A percentile compares a stretch with the other conserved stretches of the same genome.
Evolutionary conservation across 2,797 vertebrate species (phyloP).

Genomic region (Alfaro cultratus): DNA sequence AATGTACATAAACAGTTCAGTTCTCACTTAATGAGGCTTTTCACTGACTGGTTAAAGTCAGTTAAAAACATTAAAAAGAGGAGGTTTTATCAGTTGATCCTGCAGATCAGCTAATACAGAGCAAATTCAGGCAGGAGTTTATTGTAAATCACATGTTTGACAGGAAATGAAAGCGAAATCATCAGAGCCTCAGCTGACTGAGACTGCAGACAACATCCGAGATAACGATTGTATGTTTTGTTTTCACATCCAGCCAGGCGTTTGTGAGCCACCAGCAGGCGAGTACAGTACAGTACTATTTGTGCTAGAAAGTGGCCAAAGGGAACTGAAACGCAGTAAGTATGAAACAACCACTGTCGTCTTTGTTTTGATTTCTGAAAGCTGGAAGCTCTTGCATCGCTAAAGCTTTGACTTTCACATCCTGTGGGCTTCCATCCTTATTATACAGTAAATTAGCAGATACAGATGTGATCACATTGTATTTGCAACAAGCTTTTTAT

Average conservation of each 20-base stretch:
- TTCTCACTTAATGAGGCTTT: background rate
- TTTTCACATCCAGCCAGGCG: background rate
- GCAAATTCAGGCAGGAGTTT: background rate
- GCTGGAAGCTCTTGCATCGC: background rate
- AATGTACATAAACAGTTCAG: background rate
- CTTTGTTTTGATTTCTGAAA: background rate
- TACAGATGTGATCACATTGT: no score
- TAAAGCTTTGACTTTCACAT: background rate
- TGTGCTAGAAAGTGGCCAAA: background rate
- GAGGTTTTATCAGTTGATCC: background rate
- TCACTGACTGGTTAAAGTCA: background rate
- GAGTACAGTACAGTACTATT: background rate
- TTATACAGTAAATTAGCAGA: background rate
- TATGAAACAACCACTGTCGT: no score
- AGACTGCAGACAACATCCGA: background rate
- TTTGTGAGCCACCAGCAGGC: background rate
- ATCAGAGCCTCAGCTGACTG: background rate
- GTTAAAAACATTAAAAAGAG: background rate
- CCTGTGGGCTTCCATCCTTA: background rate
- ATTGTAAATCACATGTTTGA: background rate
- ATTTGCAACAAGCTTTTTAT: no score
- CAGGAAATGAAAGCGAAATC: background rate
- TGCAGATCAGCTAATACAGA: background rate
- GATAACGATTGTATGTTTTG: background rate
- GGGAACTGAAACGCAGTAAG: background rate